These are phyloP conservation scores for Drosophila sulfurigaster DNA, from an alignment of 1,140 invertebrate genomes.

Conservation along the genomic window DNA sequence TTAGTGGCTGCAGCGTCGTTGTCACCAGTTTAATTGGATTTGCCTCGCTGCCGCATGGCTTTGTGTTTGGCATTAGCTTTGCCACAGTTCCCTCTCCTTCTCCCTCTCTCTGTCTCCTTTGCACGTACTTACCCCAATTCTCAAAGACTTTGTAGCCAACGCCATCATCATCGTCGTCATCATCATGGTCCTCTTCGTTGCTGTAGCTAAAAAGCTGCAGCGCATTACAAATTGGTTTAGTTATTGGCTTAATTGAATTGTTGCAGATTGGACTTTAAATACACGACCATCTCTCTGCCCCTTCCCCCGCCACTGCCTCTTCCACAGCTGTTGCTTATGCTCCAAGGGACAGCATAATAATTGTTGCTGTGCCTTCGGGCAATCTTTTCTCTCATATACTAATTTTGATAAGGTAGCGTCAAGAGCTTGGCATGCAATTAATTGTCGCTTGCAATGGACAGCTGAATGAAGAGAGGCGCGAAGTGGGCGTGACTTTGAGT, in stretches of 20 bases:
- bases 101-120: slow-evolving; percentile 27
- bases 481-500: slow-evolving; percentile 12
- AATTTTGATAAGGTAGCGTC: slow-evolving; percentile 50
- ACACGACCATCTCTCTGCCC: slow-evolving; percentile 30
- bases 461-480: background rate
- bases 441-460: slow-evolving; percentile 34
- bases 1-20: slow-evolving; percentile 71
- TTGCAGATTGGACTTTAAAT: slow-evolving; percentile 78
- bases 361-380: slow-evolving; percentile 20
- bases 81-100: slow-evolving; percentile 27
- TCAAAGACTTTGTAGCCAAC: slow-evolving; percentile 20
- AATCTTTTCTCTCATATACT: slow-evolving; percentile 30
- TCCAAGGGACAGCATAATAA: background rate
- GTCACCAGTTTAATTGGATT: slow-evolving; percentile 81
- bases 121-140: slow-evolving; percentile 42
- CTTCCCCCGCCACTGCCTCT: background rate
- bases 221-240: slow-evolving; percentile 79
- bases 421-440: slow-evolving; percentile 57
- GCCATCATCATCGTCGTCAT: slow-evolving; percentile 4
- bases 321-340: background rate
- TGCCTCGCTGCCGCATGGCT: slow-evolving; percentile 58
- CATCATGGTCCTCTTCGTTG: slow-evolving; percentile 43
- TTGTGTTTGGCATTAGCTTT: slow-evolving; percentile 56
- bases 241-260: slow-evolving; percentile 82
- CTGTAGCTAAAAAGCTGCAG: slow-evolving; percentile 70